Evolutionary conservation across 2,797 vertebrate species (phyloP).

Genomic region (Poeciliopsis turneri): DNA sequence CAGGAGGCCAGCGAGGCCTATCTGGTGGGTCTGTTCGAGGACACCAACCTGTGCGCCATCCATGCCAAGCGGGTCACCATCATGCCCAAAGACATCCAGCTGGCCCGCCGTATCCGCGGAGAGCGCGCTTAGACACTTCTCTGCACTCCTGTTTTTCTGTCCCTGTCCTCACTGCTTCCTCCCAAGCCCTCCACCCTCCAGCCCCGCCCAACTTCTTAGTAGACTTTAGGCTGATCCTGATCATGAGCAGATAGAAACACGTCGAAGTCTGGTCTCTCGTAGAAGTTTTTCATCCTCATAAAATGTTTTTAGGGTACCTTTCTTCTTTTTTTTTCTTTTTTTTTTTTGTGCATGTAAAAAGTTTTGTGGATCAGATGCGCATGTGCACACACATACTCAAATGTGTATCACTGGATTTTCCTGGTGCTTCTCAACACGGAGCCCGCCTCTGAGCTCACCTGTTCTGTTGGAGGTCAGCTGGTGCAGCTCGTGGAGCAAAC

Average conservation of each 20-base stretch:
- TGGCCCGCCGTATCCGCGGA: slow-evolving; percentile 89
- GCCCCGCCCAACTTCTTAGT: slow-evolving; percentile 67
- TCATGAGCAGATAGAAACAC: slow-evolving; percentile 77
- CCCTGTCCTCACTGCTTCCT: slow-evolving; percentile 25
- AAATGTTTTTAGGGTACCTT: slow-evolving; percentile 78
- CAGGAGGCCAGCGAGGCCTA: slow-evolving; percentile 92
- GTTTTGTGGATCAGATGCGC: slow-evolving; percentile 70
- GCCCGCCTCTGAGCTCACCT: slow-evolving; percentile 10
- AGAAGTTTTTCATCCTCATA: slow-evolving; percentile 73
- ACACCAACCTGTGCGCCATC: slow-evolving; percentile 92
- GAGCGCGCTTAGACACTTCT: slow-evolving; percentile 82
- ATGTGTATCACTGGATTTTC: slow-evolving; percentile 18
- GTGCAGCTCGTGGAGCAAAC: slow-evolving; percentile 19
- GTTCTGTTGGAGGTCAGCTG: slow-evolving; percentile 13
- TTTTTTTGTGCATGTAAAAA: slow-evolving; percentile 69
- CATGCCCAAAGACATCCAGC: slow-evolving; percentile 94
- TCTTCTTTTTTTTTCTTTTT: too few relatives aligned
- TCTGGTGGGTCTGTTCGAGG: slow-evolving; percentile 88
- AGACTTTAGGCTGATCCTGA: slow-evolving; percentile 81
- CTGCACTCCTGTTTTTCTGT: slow-evolving; percentile 55
- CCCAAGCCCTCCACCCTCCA: not conserved
- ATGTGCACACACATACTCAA: slow-evolving; percentile 34
- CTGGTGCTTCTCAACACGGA: slow-evolving; percentile 2
- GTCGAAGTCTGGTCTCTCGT: slow-evolving; percentile 75
- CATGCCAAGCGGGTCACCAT: slow-evolving; percentile 89